Percentiles rank a stretch among this genome's conserved stretches.
phyloP scores from a whole-genome alignment of 2,113 vertebrate genomes.

The Acanthisitta chloris region DNA sequence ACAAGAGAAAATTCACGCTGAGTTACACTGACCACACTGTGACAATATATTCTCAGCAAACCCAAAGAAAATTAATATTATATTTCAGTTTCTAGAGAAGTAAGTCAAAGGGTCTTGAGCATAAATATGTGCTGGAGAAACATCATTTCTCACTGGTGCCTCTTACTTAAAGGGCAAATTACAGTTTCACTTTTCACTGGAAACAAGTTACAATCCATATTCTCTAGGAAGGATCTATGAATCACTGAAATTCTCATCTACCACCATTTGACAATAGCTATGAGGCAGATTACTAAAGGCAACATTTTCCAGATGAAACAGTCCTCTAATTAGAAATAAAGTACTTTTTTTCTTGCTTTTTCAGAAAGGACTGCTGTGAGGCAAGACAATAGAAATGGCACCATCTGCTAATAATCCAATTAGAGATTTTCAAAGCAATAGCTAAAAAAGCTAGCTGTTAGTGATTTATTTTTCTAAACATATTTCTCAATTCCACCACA shows the following conservation, averaged over 20 bases:
- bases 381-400: slow-evolving; percentile 62
- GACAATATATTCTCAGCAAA: not conserved
- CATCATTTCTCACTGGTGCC: not conserved
- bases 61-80: not conserved
- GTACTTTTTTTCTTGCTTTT: slow-evolving; percentile 16
- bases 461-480: slow-evolving; percentile 52
- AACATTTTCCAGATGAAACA: slow-evolving; percentile 38
- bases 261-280: slow-evolving; percentile 38
- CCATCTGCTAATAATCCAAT: slow-evolving; percentile 73
- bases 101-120: not conserved
- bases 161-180: not conserved
- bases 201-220: not conserved
- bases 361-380: slow-evolving; percentile 16
- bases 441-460: slow-evolving; percentile 5
- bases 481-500: slow-evolving; percentile 38
- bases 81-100: not conserved
- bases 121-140: not conserved
- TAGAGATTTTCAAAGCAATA: slow-evolving; percentile 65
- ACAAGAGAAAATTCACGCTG: not conserved
- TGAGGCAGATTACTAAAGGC: slow-evolving; percentile 31
- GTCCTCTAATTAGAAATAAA: slow-evolving; percentile 40
- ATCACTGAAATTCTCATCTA: slow-evolving; percentile 22
- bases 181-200: not conserved
- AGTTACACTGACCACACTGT: not conserved
- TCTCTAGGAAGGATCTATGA: not conserved